These are phyloP conservation scores for Pao palembangensis DNA, from an alignment of 2,113 vertebrate species.

Conservation along the genomic window DNA sequence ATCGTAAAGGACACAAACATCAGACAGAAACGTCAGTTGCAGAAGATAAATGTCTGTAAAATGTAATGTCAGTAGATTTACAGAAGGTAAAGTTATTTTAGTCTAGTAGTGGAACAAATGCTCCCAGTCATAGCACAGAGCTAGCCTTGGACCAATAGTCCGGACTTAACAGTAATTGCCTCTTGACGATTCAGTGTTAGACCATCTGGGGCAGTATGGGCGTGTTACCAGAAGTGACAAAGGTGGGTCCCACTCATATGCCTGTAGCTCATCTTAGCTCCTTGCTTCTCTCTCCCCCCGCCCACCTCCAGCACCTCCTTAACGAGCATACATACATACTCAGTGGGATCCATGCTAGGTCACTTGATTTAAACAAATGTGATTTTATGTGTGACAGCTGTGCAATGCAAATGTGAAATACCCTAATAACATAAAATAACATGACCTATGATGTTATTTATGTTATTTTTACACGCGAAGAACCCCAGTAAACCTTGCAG, in stretches of 20 bases:
- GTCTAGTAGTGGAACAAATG: slow-evolving; percentile 1
- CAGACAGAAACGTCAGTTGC: not conserved
- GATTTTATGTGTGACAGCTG: slow-evolving; percentile 73
- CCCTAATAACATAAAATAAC: slow-evolving; percentile 99
- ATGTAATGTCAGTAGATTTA: not conserved
- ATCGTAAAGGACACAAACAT: too few relatives aligned
- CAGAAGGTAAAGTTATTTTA: too few relatives aligned
- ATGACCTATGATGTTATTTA: slow-evolving; percentile 99
- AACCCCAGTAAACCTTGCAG: slow-evolving; percentile 99
- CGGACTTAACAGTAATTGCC: slow-evolving; percentile 89
- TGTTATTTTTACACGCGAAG: slow-evolving; percentile 99
- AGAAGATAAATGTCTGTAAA: not conserved
- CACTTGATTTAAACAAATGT: slow-evolving; percentile 73
- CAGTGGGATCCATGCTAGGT: slow-evolving; percentile 92
- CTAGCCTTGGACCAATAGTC: slow-evolving; percentile 79
- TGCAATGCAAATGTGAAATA: slow-evolving; percentile 91
- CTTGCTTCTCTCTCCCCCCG: slow-evolving; percentile 18
- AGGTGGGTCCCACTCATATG: slow-evolving; percentile 92
- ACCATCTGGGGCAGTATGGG: slow-evolving; percentile 88
- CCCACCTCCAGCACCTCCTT: slow-evolving; percentile 55
- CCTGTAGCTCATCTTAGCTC: slow-evolving; percentile 86
- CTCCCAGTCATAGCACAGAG: slow-evolving; percentile 22
- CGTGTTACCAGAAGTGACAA: slow-evolving; percentile 95
- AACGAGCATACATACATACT: slow-evolving; percentile 80
- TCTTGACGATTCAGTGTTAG: slow-evolving; percentile 52